Evolutionary conservation across 2,113 vertebrate genomes (phyloP).

Genomic region (Notechis scutatus): DNA sequence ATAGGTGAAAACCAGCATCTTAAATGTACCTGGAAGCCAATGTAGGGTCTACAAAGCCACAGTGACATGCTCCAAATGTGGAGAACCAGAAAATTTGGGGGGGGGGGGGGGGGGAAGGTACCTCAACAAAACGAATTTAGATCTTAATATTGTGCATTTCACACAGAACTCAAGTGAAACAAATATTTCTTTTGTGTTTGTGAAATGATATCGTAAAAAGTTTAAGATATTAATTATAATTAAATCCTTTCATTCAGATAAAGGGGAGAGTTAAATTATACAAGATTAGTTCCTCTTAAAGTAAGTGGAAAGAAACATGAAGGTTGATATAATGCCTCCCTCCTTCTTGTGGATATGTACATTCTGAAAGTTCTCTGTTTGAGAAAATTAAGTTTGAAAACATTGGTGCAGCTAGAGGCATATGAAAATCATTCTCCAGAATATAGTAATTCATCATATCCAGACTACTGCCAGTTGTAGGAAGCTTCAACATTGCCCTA

Average conservation of each 20-base stretch:
- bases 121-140: neutral
- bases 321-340: neutral
- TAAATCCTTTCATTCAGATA: neutral
- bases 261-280: neutral
- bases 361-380: neutral
- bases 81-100: neutral
- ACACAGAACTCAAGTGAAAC: neutral
- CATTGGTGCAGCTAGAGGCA: neutral
- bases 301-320: neutral
- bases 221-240: neutral
- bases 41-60: neutral
- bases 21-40: neutral
- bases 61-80: neutral
- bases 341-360: neutral
- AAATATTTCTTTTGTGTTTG: neutral
- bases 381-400: neutral
- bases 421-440: neutral
- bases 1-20: neutral
- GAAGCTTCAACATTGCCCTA: neutral
- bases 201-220: neutral
- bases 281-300: neutral
- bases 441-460: neutral
- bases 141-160: neutral
- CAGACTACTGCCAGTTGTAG: neutral
- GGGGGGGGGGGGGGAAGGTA: too few relatives aligned